phyloP scores from a whole-genome alignment of 2,113 vertebrate species.

The Syrrhaptes paradoxus region DNA sequence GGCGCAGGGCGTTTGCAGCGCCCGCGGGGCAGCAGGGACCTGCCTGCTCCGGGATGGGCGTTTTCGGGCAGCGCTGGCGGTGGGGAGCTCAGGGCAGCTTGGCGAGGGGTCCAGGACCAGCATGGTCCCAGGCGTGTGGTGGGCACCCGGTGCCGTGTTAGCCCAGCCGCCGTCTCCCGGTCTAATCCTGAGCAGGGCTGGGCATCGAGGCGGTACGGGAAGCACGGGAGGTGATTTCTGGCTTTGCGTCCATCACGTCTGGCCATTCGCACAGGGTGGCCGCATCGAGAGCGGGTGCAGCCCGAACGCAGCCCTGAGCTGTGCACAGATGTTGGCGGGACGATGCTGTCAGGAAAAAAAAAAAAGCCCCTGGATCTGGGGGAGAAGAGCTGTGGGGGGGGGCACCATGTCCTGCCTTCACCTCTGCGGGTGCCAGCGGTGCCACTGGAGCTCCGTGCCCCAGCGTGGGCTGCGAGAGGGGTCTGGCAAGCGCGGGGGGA shows the following conservation, averaged over 20 bases:
- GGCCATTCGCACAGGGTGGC: background rate
- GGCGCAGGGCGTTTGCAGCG: accelerated
- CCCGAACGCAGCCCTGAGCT: background rate
- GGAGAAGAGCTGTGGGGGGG: background rate
- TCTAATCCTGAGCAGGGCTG: background rate
- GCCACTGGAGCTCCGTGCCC: background rate
- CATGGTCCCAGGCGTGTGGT: accelerated
- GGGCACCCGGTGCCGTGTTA: background rate
- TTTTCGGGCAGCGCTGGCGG: background rate
- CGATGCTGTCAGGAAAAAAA: background rate
- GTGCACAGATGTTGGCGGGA: accelerated
- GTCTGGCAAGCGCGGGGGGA: background rate
- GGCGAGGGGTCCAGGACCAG: accelerated
- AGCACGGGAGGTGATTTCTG: background rate
- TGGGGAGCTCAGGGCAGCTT: background rate
- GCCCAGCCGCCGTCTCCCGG: accelerated
- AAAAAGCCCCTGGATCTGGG: no score
- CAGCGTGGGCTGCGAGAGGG: background rate
- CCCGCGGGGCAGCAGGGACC: background rate
- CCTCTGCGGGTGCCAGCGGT: background rate
- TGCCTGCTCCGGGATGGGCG: accelerated
- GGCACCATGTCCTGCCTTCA: background rate
- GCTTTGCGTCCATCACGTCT: background rate
- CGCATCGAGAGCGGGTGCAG: background rate
- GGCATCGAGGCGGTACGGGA: background rate